phyloP scores from a whole-genome alignment of 2,113 vertebrate species.

The Callipepla squamata region DNA sequence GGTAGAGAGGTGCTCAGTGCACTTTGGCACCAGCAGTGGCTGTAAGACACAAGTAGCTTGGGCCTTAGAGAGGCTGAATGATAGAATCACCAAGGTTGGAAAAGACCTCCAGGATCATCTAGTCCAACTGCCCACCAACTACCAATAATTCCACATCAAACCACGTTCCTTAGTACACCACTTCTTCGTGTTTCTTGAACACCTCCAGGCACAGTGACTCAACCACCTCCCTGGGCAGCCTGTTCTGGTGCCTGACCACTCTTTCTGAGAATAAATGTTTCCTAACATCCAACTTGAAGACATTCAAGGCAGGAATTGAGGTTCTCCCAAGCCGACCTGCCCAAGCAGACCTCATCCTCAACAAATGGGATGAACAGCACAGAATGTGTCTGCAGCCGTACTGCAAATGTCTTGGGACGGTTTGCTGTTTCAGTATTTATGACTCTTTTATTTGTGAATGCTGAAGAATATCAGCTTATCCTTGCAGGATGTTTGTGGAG shows the following conservation, averaged over 20 bases:
- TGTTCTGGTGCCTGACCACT: no score
- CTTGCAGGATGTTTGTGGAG: not conserved
- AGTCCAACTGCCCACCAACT: no score
- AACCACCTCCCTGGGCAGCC: no score
- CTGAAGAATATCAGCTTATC: not conserved
- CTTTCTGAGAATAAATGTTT: no score
- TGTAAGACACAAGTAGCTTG: not conserved
- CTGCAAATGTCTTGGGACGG: not conserved
- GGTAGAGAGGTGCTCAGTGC: not conserved
- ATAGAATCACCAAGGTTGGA: no score
- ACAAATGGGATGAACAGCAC: not conserved
- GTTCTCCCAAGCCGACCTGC: not conserved
- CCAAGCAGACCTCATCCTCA: not conserved
- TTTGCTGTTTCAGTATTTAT: not conserved
- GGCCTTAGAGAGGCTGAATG: not conserved
- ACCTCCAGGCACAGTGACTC: no score
- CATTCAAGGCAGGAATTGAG: not conserved
- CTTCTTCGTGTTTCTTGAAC: no score
- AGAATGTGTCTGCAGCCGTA: not conserved
- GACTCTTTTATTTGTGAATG: not conserved
- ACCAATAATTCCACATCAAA: no score
- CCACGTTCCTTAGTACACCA: no score
- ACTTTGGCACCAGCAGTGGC: not conserved
- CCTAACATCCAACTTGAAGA: not conserved
- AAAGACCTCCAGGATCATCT: no score